Conservation (phyloP, 1,140 invertebrate species). For the Leptonema lineaticorne region DNA sequence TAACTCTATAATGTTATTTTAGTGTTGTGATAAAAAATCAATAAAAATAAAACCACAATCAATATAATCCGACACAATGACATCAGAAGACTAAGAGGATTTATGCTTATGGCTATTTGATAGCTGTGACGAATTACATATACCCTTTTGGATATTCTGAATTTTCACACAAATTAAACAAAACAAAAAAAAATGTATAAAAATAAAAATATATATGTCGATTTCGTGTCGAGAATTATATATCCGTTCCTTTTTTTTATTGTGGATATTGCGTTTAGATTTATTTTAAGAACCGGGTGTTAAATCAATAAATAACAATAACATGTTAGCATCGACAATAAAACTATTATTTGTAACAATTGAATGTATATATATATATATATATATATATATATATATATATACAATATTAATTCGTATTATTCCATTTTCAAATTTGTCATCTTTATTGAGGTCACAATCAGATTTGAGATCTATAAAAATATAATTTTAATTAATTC, state of each 20-base stretch:
- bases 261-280: background rate
- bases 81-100: slow-evolving; percentile 22
- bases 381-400: too few species aligned
- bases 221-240: background rate
- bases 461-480: too few species aligned
- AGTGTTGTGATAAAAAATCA: background rate
- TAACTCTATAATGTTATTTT: slow-evolving; percentile 2
- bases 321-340: too few species aligned
- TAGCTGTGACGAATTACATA: slow-evolving; percentile 16
- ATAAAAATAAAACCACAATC: slow-evolving; percentile 8
- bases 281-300: background rate
- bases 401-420: too few species aligned
- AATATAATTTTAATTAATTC: too few species aligned
- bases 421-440: too few species aligned
- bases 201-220: background rate
- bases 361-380: too few species aligned
- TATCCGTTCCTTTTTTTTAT: background rate
- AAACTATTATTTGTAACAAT: too few species aligned
- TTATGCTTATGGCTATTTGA: slow-evolving; percentile 19
- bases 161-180: slow-evolving; percentile 1
- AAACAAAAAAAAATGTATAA: background rate
- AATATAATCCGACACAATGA: slow-evolving; percentile 21
- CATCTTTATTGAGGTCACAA: too few species aligned
- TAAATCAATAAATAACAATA: too few species aligned
- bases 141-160: slow-evolving; percentile 14